phyloP scores from a whole-genome alignment of 1,140 invertebrate species.

The Sesamia nonagrioides region DNA sequence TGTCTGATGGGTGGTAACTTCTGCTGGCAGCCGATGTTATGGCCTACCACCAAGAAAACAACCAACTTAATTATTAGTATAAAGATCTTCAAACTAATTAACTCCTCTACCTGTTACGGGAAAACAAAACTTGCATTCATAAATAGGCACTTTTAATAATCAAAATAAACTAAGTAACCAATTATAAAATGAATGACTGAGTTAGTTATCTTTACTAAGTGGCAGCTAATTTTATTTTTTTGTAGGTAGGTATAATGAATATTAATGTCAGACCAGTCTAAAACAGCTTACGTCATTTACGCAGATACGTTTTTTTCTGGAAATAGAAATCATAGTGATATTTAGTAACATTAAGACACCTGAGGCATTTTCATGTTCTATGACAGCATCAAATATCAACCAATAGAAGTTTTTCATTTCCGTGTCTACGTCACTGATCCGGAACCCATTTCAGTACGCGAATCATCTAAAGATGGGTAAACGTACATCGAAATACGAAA shows the following conservation, averaged over 20 bases:
- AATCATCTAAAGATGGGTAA: conserved; percentile 64
- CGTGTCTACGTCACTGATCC: conserved; percentile 71
- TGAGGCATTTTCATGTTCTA: conserved; percentile 36
- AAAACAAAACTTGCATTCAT: conserved; percentile 17
- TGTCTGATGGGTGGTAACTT: no score
- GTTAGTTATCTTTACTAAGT: background rate
- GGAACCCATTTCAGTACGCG: conserved; percentile 70
- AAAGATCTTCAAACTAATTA: conserved; percentile 1
- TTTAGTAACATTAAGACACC: conserved; percentile 17
- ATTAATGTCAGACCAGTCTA: conserved; percentile 4
- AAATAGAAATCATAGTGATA: conserved; percentile 29
- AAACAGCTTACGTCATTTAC: conserved; percentile 7
- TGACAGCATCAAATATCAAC: conserved; percentile 63
- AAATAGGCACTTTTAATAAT: background rate
- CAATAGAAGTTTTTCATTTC: conserved; percentile 77
- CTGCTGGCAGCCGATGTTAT: no score
- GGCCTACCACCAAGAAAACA: no score
- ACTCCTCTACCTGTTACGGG: background rate
- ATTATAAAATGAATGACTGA: background rate
- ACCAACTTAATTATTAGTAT: background rate
- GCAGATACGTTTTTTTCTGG: conserved; percentile 2
- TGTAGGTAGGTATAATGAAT: background rate
- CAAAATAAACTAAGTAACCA: conserved; percentile 15
- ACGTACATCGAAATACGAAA: conserved; percentile 54
- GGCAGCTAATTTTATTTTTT: conserved; percentile 5